Percentiles rank a stretch among this genome's conserved stretches.
Evolutionary conservation across 2,113 vertebrate species (phyloP).

Genomic region (Myotis davidii): DNA sequence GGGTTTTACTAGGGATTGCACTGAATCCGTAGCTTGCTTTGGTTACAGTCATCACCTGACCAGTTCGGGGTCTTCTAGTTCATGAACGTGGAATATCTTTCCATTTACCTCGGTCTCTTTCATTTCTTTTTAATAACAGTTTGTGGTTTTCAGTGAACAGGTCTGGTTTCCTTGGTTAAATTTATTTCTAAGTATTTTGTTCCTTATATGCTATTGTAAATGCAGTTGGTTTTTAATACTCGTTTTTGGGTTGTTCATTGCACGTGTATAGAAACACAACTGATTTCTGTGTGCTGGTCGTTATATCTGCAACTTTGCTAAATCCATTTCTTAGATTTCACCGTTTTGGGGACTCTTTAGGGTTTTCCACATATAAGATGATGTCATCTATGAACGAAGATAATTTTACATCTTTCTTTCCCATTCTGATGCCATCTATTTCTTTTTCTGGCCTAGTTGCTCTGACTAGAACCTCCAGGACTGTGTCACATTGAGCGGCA

Average conservation of each 20-base stretch:
- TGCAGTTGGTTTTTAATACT: neutral
- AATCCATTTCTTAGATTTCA: neutral
- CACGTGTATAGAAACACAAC: neutral
- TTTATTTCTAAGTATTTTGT: neutral
- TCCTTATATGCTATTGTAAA: neutral
- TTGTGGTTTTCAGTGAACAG: neutral
- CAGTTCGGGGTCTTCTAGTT: neutral
- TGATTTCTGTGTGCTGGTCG: neutral
- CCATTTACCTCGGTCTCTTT: neutral
- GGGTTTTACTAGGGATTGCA: neutral
- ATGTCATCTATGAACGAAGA: neutral
- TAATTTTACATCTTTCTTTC: neutral
- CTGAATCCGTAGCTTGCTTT: neutral
- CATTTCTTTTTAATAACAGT: neutral
- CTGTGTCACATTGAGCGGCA: neutral
- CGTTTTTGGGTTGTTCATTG: neutral
- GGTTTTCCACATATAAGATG: neutral
- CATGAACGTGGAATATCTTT: neutral
- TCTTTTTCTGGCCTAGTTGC: neutral
- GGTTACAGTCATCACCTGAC: rapidly evolving
- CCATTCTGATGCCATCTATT: neutral
- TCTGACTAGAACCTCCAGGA: neutral
- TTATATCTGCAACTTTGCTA: neutral
- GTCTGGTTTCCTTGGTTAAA: neutral
- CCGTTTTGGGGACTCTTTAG: neutral